These are phyloP conservation scores for Poeciliopsis turrubarensis DNA, from an alignment of 2,113 vertebrate species.

Conservation along the genomic window DNA sequence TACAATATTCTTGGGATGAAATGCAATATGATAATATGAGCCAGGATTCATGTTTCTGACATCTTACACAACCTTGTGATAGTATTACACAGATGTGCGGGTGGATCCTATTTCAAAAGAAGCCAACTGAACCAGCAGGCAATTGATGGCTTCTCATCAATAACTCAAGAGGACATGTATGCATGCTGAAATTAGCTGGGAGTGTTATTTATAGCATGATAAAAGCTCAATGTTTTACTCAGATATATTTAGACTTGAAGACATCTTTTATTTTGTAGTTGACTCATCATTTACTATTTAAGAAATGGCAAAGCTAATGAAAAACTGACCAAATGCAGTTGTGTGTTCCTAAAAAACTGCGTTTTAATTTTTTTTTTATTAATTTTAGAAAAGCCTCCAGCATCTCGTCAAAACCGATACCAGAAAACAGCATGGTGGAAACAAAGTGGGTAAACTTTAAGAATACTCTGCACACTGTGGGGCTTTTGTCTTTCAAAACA, in stretches of 20 bases:
- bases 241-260: not conserved
- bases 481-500: constrained; percentile 75
- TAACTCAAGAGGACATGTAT: constrained; percentile 16
- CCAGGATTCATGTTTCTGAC: constrained; percentile 44
- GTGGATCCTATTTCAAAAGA: constrained; percentile 46
- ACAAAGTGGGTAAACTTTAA: constrained; percentile 48
- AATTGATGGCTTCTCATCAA: constrained; percentile 23
- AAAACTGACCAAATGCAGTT: constrained; percentile 35
- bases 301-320: constrained; percentile 51
- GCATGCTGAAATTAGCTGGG: constrained; percentile 14
- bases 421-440: constrained; percentile 55
- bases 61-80: constrained; percentile 42
- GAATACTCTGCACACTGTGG: constrained; percentile 56
- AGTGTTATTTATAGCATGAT: constrained; percentile 23
- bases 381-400: not conserved
- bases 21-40: constrained; percentile 47
- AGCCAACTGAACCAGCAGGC: constrained; percentile 2
- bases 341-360: constrained; percentile 41
- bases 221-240: constrained; percentile 7
- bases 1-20: constrained; percentile 33
- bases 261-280: constrained; percentile 8
- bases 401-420: constrained; percentile 60
- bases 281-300: constrained; percentile 34
- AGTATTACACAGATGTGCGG: constrained; percentile 37
- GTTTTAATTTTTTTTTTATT: not conserved